These are phyloP conservation scores for Mormyrops attenuatus DNA, from an alignment of 2,797 vertebrate species.

Conservation along the genomic window DNA sequence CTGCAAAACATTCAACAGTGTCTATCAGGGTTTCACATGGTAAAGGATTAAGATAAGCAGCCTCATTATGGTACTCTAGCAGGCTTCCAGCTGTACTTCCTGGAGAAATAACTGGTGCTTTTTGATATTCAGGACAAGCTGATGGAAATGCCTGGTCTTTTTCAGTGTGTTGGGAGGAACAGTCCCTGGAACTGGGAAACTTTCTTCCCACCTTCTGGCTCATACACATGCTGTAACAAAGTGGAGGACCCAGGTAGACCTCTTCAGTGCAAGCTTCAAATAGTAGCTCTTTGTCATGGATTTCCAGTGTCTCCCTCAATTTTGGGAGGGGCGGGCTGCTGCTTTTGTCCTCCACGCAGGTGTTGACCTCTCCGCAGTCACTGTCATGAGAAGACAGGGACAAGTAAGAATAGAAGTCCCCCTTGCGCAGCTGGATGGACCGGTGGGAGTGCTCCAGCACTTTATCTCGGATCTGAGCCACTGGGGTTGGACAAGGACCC, in stretches of 20 bases:
- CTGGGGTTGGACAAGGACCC: constrained; percentile 54
- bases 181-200: constrained; percentile 37
- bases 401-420: constrained; percentile 96
- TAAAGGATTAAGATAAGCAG: constrained; percentile 73
- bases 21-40: constrained; percentile 66
- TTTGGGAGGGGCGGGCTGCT: constrained; percentile 60
- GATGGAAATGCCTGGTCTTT: constrained; percentile 31
- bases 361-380: constrained; percentile 90
- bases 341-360: constrained; percentile 73
- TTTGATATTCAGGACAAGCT: constrained; percentile 46
- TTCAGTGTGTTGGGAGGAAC: constrained; percentile 37
- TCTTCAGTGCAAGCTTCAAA: constrained; percentile 83
- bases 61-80: constrained; percentile 59
- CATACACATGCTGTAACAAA: constrained; percentile 58
- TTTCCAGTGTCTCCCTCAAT: constrained; percentile 62
- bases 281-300: constrained; percentile 76
- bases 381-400: constrained; percentile 97
- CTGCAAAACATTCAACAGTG: constrained; percentile 63
- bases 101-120: constrained; percentile 50
- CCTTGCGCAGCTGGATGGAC: constrained; percentile 80
- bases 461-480: constrained; percentile 84
- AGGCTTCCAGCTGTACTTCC: constrained; percentile 52
- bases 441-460: constrained; percentile 88
- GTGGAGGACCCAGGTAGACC: constrained; percentile 66
- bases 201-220: constrained; percentile 42